Conservation (phyloP, 2,888 invertebrate genomes). For the Aleiodes alternator region DNA sequence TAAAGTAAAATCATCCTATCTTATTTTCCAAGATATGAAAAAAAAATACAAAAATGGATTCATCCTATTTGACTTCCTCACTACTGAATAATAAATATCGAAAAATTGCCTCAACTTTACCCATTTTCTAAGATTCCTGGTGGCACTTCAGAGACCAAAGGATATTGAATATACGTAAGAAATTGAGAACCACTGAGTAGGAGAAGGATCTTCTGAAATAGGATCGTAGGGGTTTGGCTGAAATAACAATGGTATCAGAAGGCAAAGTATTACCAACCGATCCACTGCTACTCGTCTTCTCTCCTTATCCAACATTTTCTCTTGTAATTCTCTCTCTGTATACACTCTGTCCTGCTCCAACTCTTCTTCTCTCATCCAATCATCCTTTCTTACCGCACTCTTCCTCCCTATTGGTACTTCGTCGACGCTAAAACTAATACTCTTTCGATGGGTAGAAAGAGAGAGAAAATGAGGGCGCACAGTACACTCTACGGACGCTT, state of each 20-base stretch:
- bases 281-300: conserved; percentile 36
- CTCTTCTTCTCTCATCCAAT: conserved; percentile 34
- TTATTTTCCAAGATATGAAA: no score
- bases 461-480: conserved; percentile 12
- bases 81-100: no score
- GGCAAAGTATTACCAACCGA: conserved; percentile 51
- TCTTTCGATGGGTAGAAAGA: conserved; percentile 33
- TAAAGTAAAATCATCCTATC: no score
- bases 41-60: no score
- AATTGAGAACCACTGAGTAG: conserved; percentile 36
- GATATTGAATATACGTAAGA: conserved; percentile 20
- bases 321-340: conserved; percentile 24
- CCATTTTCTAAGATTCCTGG: conserved; percentile 5
- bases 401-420: conserved; percentile 9
- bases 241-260: conserved; percentile 58
- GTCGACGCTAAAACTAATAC: conserved; percentile 51
- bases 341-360: conserved; percentile 25
- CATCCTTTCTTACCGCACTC: conserved; percentile 30
- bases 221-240: conserved; percentile 53
- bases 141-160: conserved; percentile 16
- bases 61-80: no score
- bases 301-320: conserved; percentile 9
- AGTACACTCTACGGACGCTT: conserved; percentile 28
- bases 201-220: conserved; percentile 45
- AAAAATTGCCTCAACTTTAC: no score